Conservation (phyloP, 2,113 vertebrate species). For the Oophaga pumilio region DNA sequence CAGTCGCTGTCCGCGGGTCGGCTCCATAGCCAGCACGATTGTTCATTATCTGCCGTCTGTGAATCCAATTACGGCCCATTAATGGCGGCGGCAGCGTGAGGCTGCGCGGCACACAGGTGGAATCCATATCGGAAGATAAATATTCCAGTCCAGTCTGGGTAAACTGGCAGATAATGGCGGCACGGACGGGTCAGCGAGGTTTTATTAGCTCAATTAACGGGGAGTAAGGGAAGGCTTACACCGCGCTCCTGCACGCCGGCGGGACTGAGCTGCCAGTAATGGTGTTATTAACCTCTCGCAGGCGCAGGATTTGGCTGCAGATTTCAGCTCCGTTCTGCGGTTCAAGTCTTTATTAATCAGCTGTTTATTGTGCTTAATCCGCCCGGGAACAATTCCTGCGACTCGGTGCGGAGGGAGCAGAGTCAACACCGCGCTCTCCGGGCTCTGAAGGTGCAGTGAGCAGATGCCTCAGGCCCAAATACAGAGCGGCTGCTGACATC, state of each 20-base stretch:
- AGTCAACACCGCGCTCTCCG: conserved; percentile 51
- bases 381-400: conserved; percentile 63
- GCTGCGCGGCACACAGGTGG: conserved; percentile 42
- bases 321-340: conserved; percentile 76
- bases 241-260: conserved; percentile 83
- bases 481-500: not conserved
- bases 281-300: conserved; percentile 96
- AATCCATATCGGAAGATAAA: conserved; percentile 71
- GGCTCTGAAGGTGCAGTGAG: conserved; percentile 35
- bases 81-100: not conserved
- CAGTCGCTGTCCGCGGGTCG: too few species aligned
- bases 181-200: conserved; percentile 80
- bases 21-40: not conserved
- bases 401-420: conserved; percentile 62
- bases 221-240: conserved; percentile 93
- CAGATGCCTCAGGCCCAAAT: not conserved
- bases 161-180: conserved; percentile 77
- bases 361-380: conserved; percentile 83
- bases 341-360: conserved; percentile 81
- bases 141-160: conserved; percentile 84
- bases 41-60: not conserved
- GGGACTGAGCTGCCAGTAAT: conserved; percentile 90
- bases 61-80: not conserved
- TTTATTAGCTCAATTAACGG: conserved; percentile 99
- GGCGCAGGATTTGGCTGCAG: conserved; percentile 71